A percentile compares a stretch with the other conserved stretches of the same genome.
phyloP scores from a whole-genome alignment of 2,113 vertebrate species.

The Pangasianodon hypophthalmus region DNA sequence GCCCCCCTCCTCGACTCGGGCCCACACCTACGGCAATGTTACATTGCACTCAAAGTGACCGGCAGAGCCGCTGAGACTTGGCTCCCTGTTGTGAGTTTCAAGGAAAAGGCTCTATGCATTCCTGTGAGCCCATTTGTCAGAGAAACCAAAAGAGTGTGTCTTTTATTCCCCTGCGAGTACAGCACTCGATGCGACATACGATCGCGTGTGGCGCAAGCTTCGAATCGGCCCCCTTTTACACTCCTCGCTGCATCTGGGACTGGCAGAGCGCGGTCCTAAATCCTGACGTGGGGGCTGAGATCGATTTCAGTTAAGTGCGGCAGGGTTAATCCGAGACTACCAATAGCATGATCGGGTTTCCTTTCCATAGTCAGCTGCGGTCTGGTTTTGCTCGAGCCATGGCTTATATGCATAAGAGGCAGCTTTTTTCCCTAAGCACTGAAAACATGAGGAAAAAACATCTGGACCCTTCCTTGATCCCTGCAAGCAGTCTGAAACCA shows the following conservation, averaged over 20 bases:
- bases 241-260: conserved; percentile 37
- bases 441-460: conserved; percentile 19
- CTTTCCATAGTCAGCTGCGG: conserved; percentile 47
- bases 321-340: conserved; percentile 64
- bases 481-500: conserved; percentile 45
- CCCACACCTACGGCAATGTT: conserved; percentile 56
- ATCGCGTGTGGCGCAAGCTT: conserved; percentile 45
- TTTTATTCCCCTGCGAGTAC: conserved; percentile 49
- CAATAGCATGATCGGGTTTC: conserved; percentile 57
- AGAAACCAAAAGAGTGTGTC: conserved; percentile 39
- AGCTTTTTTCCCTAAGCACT: not conserved
- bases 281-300: conserved; percentile 45
- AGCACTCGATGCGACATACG: conserved; percentile 52
- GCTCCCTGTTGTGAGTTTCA: conserved; percentile 53
- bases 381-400: conserved; percentile 49
- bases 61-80: conserved; percentile 38
- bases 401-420: not conserved
- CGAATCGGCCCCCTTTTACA: conserved; percentile 38
- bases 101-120: conserved; percentile 52
- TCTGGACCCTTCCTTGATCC: conserved; percentile 15
- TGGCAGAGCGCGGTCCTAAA: not conserved
- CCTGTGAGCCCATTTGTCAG: conserved; percentile 50
- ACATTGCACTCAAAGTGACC: conserved; percentile 51
- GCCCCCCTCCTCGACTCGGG: conserved; percentile 54
- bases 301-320: conserved; percentile 64